Base-by-base conservation (phyloP, 1,140 invertebrate species). In the Drosophila sechellia region DNA sequence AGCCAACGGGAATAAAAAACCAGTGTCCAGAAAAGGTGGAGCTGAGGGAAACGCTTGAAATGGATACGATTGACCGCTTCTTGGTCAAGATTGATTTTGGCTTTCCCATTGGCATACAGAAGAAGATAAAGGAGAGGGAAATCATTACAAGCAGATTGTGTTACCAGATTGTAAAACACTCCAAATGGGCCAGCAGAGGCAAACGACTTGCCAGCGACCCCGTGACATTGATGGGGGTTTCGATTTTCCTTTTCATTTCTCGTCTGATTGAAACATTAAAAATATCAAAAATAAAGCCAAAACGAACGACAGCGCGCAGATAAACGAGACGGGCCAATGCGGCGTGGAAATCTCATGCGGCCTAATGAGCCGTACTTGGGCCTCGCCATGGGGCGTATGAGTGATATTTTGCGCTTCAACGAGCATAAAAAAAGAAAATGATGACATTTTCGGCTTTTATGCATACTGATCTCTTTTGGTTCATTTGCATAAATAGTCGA, bases 401-500 rank as follows among this genome's bases (percentile, higher is more conserved):
- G 84, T 89, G 72, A 84, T 89, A 86, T 86, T 87, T 87, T 78
- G 74, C 81, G 81, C 81, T 81, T 77, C 75, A 68, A 63, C 78
- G 43, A 40, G 43, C 66, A 70, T 57, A 48, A 70, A 70, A 70
- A 69, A 57, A 40, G 42, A 80, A 63, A 78, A 78, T 74, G 84
- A 83, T 87, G 83, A 81, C 79, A 86, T 86, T 87, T 86, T 81
- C 48, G 35, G 73, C 70, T 83, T 86, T 86, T 86, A 86, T 87
- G 83, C 79, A 86, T 86, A 87, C 86, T 71, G 72, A 17, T 40
- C 69, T 57, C 40, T 13, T 39, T 39, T 12, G 53, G 55, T 66
- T 81, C 80, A 81, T 86, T 87, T 86, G 79, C 83, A 86, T 86
- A 86, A 86, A 86, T 79, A 83, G 83, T 87, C 83, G 79, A 86